Conservation (phyloP, 2,113 vertebrate genomes). For the Salvelinus fontinalis region DNA sequence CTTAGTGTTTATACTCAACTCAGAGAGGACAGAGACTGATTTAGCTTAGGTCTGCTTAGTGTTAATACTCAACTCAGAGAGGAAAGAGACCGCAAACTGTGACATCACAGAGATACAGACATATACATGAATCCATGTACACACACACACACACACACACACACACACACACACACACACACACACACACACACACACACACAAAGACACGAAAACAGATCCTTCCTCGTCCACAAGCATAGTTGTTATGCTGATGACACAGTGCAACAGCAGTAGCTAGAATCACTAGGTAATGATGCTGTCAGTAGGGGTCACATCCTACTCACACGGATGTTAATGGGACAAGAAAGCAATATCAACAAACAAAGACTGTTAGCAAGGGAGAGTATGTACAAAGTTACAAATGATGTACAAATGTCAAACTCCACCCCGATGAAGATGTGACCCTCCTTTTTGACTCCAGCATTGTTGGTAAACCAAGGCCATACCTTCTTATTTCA, state of each 20-base stretch:
- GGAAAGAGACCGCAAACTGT: constrained; percentile 49
- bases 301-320: neutral
- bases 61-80: constrained; percentile 42
- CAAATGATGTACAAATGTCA: no score
- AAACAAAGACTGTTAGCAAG: neutral
- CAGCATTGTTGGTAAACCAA: no score
- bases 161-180: constrained; percentile 43
- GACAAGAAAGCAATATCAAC: neutral
- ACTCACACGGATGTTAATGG: neutral
- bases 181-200: no score
- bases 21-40: constrained; percentile 49
- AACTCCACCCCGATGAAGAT: no score
- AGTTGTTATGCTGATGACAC: constrained; percentile 27
- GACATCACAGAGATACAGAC: constrained; percentile 50
- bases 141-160: constrained; percentile 6
- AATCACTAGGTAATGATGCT: neutral
- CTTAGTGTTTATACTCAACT: constrained; percentile 24
- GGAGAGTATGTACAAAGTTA: no score
- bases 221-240: constrained; percentile 24
- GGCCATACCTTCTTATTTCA: no score
- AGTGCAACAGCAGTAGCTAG: neutral
- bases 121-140: constrained; percentile 27
- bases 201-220: constrained; percentile 2
- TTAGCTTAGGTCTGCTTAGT: no score
- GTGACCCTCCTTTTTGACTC: no score